Evolutionary conservation across 1,140 invertebrate species (phyloP).

Genomic region (Triops longicaudatus): DNA sequence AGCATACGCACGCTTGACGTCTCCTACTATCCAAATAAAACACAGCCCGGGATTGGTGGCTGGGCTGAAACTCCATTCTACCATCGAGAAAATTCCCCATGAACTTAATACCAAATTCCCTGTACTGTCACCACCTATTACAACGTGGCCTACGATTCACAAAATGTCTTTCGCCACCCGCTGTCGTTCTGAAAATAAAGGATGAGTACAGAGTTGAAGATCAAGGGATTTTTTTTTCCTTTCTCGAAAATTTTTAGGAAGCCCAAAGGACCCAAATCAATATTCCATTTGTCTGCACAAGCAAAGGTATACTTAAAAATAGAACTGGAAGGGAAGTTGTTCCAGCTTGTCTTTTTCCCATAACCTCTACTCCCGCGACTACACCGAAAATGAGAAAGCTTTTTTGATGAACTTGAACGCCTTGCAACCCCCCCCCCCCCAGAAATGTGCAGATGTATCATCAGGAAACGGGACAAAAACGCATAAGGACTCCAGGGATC

Average conservation of each 20-base stretch:
- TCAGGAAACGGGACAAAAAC: background rate
- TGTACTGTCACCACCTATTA: too few relatives aligned
- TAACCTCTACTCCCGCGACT: background rate
- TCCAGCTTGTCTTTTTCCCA: conserved; percentile 2
- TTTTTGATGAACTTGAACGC: background rate
- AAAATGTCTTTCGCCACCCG: background rate
- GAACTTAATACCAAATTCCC: too few relatives aligned
- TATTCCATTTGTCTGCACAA: background rate
- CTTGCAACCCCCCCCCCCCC: background rate
- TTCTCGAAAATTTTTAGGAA: background rate
- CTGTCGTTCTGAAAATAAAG: background rate
- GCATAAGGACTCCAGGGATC: background rate
- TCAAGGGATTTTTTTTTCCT: background rate
- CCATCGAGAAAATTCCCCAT: background rate
- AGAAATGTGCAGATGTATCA: background rate
- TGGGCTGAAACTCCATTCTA: background rate
- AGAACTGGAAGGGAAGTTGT: background rate
- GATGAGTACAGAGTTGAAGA: background rate
- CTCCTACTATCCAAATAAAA: background rate
- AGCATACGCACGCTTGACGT: background rate
- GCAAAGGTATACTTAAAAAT: conserved; percentile 16
- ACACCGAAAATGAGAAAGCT: conserved; percentile 5
- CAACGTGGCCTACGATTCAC: too few relatives aligned
- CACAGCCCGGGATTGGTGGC: background rate
- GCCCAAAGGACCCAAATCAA: background rate